Evolutionary conservation across 2,888 invertebrate genomes (phyloP).

Genomic region (Phortica magna): DNA sequence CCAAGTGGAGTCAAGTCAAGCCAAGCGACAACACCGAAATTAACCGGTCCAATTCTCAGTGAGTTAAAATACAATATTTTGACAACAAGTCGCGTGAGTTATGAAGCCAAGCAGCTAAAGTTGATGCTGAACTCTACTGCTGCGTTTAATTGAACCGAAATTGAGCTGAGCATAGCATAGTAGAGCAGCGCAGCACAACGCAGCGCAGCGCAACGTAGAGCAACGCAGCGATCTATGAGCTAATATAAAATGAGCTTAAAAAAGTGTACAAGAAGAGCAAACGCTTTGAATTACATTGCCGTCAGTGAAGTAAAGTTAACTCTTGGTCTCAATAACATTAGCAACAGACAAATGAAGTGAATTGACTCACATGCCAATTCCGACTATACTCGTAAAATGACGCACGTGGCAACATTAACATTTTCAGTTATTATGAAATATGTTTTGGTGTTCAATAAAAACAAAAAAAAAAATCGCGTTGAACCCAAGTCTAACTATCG

Average conservation of each 20-base stretch:
- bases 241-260: too few species aligned
- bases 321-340: too few species aligned
- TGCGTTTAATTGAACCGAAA: too few species aligned
- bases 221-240: too few species aligned
- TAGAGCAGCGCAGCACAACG: too few species aligned
- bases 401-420: neutral
- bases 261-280: too few species aligned
- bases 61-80: constrained; percentile 10
- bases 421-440: neutral
- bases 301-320: too few species aligned
- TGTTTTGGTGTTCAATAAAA: neutral
- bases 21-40: neutral
- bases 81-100: neutral
- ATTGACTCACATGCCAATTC: neutral
- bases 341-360: neutral
- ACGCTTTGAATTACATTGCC: too few species aligned
- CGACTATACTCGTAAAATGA: neutral
- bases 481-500: too few species aligned
- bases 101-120: neutral
- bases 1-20: constrained; percentile 41
- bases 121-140: too few species aligned
- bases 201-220: neutral
- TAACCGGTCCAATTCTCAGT: constrained; percentile 22
- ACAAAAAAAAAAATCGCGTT: neutral
- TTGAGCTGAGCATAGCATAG: neutral